Conservation (phyloP, 2,113 vertebrate species). For the Aramus guarauna region DNA sequence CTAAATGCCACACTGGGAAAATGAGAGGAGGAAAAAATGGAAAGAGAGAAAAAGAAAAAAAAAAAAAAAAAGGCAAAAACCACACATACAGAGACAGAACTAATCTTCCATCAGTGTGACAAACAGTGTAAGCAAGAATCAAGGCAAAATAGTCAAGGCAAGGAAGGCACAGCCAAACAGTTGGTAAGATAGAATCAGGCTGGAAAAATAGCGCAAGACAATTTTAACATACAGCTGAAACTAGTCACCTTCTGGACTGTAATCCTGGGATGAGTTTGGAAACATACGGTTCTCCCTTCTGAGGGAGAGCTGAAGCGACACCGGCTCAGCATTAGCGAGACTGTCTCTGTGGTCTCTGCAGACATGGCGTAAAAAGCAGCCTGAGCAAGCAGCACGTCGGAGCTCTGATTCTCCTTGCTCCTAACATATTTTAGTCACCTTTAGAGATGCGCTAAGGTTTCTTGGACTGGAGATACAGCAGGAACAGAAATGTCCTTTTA, state of each 20-base stretch:
- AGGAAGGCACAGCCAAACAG: neutral
- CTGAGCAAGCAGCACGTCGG: neutral
- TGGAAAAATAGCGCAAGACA: neutral
- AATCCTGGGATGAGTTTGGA: neutral
- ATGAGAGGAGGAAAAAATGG: neutral
- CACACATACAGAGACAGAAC: neutral
- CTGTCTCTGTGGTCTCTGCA: neutral
- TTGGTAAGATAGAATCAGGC: slow-evolving; percentile 5
- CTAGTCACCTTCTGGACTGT: slow-evolving; percentile 7
- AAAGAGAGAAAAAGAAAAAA: too few species aligned
- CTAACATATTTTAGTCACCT: neutral
- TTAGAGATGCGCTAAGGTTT: neutral
- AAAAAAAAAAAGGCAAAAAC: neutral
- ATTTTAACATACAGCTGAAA: slow-evolving; percentile 1
- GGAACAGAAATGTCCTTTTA: neutral
- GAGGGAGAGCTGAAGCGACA: neutral
- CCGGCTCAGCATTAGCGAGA: neutral
- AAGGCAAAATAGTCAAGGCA: neutral
- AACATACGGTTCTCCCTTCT: neutral
- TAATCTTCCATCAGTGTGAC: neutral
- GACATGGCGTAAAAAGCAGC: neutral
- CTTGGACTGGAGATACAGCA: neutral
- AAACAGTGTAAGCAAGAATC: neutral
- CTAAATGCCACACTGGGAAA: slow-evolving; percentile 51
- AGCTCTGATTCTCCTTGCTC: neutral